Conservation (phyloP, 2,113 vertebrate genomes). For the Bujurquina vittata region DNA sequence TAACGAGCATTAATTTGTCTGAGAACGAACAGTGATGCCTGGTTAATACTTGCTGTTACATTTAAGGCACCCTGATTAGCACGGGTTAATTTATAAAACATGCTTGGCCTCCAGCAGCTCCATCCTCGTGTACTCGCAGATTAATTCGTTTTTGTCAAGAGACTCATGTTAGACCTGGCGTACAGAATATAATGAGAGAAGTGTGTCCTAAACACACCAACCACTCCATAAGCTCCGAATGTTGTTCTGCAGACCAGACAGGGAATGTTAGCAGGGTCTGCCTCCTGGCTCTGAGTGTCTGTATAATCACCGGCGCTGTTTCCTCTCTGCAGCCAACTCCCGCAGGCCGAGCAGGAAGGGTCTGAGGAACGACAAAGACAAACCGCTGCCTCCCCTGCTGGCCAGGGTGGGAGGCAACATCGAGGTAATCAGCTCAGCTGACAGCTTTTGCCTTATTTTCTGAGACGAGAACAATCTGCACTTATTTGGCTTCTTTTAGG, state of each 20-base stretch:
- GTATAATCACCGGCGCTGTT: background rate
- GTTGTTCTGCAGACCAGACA: rapidly evolving
- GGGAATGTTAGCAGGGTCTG: background rate
- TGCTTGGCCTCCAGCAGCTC: background rate
- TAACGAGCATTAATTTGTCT: constrained; percentile 43
- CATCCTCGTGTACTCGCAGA: background rate
- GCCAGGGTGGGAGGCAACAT: constrained; percentile 98
- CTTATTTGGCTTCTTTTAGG: no score
- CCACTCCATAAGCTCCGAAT: rapidly evolving
- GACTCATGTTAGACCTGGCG: background rate
- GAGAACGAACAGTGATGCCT: no score
- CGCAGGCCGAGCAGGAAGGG: constrained; percentile 95
- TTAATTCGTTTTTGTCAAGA: background rate
- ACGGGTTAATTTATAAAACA: background rate
- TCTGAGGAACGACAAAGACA: constrained; percentile 95
- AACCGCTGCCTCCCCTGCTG: constrained; percentile 95
- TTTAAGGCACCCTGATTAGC: background rate
- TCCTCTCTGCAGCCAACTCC: constrained; percentile 84
- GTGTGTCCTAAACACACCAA: rapidly evolving
- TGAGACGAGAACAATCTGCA: background rate
- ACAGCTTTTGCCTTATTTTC: no score
- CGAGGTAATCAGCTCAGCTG: constrained; percentile 80
- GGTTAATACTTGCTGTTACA: background rate
- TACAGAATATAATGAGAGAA: background rate
- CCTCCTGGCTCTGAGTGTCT: background rate